A percentile compares a stretch with the other conserved stretches of the same genome.
These are phyloP conservation scores for Ctenoplectra terminalis DNA, from an alignment of 1,140 invertebrate species.

Conservation along the genomic window DNA sequence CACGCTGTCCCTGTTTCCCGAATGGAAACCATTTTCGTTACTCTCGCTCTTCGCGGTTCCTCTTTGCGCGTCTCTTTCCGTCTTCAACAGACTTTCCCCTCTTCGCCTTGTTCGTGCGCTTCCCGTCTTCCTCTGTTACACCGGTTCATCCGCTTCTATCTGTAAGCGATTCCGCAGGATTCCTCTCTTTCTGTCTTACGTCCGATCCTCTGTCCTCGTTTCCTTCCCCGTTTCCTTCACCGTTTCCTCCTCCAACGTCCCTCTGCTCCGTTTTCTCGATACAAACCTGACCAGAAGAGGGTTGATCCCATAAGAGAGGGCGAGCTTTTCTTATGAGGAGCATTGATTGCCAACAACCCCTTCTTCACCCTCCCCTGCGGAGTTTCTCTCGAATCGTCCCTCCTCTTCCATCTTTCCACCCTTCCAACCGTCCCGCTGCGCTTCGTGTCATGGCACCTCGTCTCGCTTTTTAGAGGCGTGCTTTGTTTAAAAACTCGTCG, in stretches of 20 bases:
- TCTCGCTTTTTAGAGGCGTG: constrained; percentile 10
- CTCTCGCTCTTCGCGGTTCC: constrained; percentile 48
- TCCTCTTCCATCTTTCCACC: constrained; percentile 25
- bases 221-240: constrained; percentile 12
- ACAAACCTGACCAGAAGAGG: constrained; percentile 61
- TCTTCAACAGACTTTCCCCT: constrained; percentile 18
- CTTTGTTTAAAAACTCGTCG: constrained; percentile 27
- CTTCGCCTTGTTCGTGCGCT: neutral
- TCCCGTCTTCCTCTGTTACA: too few species aligned
- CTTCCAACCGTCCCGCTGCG: neutral
- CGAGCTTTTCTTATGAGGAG: constrained; percentile 81
- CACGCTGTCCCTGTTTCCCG: neutral
- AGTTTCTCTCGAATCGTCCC: constrained; percentile 4
- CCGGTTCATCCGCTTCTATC: too few species aligned
- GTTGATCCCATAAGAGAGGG: constrained; percentile 78
- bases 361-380: constrained; percentile 52
- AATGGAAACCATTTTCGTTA: neutral
- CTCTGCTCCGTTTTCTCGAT: neutral
- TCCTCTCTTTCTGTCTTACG: neutral
- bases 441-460: constrained; percentile 4
- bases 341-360: constrained; percentile 83
- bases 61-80: constrained; percentile 30
- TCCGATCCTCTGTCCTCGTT: neutral
- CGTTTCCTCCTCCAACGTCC: neutral
- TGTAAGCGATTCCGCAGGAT: too few species aligned